Conservation (phyloP, 1,140 invertebrate genomes). For the Spodoptera frugiperda region DNA sequence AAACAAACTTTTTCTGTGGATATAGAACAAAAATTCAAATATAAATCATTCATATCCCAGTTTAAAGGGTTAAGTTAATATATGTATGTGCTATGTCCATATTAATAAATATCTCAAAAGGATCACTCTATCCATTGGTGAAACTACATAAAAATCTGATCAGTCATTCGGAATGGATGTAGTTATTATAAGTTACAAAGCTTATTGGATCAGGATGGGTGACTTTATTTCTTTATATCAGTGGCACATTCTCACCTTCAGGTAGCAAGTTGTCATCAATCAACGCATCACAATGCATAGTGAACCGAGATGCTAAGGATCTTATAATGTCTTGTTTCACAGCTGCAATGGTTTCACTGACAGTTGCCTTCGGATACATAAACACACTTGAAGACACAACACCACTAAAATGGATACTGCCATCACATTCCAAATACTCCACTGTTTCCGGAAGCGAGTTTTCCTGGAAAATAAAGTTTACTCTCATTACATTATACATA, state of each 20-base stretch:
- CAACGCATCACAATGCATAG: conserved; percentile 94
- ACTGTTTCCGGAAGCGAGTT: conserved; percentile 81
- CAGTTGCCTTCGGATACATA: conserved; percentile 89
- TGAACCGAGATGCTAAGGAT: conserved; percentile 91
- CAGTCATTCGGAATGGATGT: too few relatives aligned
- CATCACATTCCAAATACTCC: conserved; percentile 84
- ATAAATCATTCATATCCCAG: too few relatives aligned
- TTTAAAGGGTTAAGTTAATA: too few relatives aligned
- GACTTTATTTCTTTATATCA: too few relatives aligned
- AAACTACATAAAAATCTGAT: too few relatives aligned
- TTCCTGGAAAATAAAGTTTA: conserved; percentile 68
- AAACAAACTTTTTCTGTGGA: conserved; percentile 89
- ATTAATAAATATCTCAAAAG: too few relatives aligned
- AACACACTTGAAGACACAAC: conserved; percentile 90
- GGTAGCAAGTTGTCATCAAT: conserved; percentile 91
- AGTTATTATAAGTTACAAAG: too few relatives aligned
- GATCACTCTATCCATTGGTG: too few relatives aligned
- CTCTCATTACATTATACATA: too few relatives aligned
- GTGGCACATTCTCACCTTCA: conserved; percentile 82
- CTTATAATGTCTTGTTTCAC: conserved; percentile 92
- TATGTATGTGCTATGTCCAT: too few relatives aligned
- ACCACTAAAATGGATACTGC: conserved; percentile 86
- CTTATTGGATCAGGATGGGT: too few relatives aligned
- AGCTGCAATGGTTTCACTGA: conserved; percentile 89
- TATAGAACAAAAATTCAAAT: neutral